Conservation (phyloP, 2,888 invertebrate species). For the Eueremaeus valkanovi region DNA sequence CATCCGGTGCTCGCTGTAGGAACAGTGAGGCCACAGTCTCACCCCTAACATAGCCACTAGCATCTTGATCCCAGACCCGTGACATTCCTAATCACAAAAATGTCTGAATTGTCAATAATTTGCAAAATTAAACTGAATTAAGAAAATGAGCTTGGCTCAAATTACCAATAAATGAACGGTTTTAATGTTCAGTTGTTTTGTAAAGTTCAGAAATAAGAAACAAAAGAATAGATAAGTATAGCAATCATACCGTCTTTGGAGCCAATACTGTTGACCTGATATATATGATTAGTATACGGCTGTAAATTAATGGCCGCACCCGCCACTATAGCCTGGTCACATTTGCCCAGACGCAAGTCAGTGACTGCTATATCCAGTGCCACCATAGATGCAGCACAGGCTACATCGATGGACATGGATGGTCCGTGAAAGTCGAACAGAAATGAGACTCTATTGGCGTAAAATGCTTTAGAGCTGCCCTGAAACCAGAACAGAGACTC, state of each 20-base stretch:
- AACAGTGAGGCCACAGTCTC: conserved; percentile 69
- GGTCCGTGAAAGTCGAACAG: conserved; percentile 91
- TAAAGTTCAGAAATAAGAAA: too few species aligned
- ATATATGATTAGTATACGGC: too few species aligned
- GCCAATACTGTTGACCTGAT: too few species aligned
- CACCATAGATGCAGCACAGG: conserved; percentile 90
- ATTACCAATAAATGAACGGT: too few species aligned
- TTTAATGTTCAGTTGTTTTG: too few species aligned
- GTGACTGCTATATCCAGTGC: conserved; percentile 79
- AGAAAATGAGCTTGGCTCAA: too few species aligned
- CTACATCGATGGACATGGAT: conserved; percentile 91
- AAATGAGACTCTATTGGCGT: conserved; percentile 85
- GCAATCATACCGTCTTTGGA: too few species aligned
- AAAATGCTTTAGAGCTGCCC: conserved; percentile 62
- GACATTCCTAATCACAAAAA: too few species aligned
- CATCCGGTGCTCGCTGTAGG: conserved; percentile 67
- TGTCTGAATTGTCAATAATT: too few species aligned
- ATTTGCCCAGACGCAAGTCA: conserved; percentile 78
- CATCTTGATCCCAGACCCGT: conserved; percentile 85
- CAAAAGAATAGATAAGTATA: too few species aligned
- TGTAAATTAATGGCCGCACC: too few species aligned
- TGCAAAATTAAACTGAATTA: too few species aligned
- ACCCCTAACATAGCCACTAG: conserved; percentile 80
- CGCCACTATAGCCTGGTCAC: conserved; percentile 92
- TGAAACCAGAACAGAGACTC: conserved; percentile 37